These are phyloP conservation scores for Acanthopagrus latus DNA, from an alignment of 2,797 vertebrate genomes.

Conservation along the genomic window DNA sequence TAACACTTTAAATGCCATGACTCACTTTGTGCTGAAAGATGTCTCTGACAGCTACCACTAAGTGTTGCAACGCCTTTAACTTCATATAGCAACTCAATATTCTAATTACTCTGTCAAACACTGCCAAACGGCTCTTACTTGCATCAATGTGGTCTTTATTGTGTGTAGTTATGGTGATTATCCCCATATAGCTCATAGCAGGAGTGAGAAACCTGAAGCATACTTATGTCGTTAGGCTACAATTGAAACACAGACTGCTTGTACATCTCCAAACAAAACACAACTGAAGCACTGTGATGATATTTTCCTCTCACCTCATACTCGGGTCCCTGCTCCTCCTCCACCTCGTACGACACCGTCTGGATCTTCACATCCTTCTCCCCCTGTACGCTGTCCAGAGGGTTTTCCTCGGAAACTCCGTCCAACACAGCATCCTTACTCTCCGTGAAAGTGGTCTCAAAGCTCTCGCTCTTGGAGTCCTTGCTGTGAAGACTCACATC, in stretches of 20 bases:
- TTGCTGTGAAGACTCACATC: constrained; percentile 87
- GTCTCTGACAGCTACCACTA: constrained; percentile 35
- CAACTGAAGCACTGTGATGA: not conserved
- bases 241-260: not conserved
- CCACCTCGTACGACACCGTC: constrained; percentile 93
- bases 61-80: constrained; percentile 39
- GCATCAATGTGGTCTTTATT: constrained; percentile 21
- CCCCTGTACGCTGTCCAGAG: constrained; percentile 61
- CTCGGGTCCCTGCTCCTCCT: constrained; percentile 91
- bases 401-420: constrained; percentile 63
- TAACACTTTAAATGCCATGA: constrained; percentile 44
- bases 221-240: not conserved
- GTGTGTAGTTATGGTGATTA: constrained; percentile 24
- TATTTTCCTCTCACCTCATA: constrained; percentile 86
- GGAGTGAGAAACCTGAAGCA: not conserved
- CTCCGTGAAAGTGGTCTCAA: constrained; percentile 94
- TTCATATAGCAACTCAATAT: constrained; percentile 45
- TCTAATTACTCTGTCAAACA: constrained; percentile 51
- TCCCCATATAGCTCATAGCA: not conserved
- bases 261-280: not conserved
- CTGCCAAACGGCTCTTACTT: constrained; percentile 34
- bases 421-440: constrained; percentile 81
- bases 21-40: constrained; percentile 59
- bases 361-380: constrained; percentile 91
- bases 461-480: constrained; percentile 90